Evolutionary conservation across 2,113 vertebrate species (phyloP).

Genomic region (Pedionomus torquatus): DNA sequence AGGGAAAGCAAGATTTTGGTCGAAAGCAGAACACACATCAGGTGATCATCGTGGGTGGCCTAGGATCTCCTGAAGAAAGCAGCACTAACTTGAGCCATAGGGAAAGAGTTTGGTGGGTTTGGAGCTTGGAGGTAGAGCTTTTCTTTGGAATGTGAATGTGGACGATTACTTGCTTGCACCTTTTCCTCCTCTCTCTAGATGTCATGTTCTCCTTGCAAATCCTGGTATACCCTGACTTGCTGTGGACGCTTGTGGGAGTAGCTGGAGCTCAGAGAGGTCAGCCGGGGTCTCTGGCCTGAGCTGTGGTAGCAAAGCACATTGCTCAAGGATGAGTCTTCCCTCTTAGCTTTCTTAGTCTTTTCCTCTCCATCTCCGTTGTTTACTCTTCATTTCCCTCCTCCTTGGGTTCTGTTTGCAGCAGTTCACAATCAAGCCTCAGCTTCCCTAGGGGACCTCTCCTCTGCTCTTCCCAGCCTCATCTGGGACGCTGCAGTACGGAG

Average conservation of each 20-base stretch:
- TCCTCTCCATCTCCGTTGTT: neutral
- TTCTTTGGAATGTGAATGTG: neutral
- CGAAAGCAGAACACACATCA: accelerated
- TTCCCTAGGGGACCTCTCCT: neutral
- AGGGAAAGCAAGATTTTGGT: neutral
- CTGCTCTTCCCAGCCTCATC: neutral
- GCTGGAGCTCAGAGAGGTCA: neutral
- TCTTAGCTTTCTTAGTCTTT: neutral
- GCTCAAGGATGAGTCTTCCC: neutral
- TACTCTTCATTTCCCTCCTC: neutral
- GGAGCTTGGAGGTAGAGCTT: neutral
- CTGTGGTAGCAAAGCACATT: neutral
- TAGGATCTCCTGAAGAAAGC: neutral
- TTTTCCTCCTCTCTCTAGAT: neutral
- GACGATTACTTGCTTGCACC: accelerated
- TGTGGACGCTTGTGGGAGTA: neutral
- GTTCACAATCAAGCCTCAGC: neutral
- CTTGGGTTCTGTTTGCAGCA: neutral
- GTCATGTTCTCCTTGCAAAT: neutral
- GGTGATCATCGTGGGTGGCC: neutral
- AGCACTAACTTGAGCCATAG: neutral
- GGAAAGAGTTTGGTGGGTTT: neutral
- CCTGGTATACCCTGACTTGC: neutral
- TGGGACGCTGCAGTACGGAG: neutral
- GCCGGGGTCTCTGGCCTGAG: neutral